Conservation (phyloP, 1,140 invertebrate species). For the Hyles vespertilio region DNA sequence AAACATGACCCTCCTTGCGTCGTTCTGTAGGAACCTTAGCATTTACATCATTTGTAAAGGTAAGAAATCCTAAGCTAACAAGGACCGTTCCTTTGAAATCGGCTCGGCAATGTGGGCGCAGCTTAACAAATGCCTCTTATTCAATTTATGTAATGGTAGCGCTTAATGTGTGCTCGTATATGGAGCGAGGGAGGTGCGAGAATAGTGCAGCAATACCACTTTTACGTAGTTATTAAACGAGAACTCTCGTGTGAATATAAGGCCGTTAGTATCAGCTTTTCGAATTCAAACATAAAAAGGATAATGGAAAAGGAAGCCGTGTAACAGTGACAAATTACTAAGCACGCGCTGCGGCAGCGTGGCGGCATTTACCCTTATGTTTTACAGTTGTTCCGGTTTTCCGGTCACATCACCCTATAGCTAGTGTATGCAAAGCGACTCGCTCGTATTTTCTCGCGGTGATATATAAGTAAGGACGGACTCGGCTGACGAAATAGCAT, state of each 20-base stretch:
- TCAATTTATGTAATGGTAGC: too few relatives aligned
- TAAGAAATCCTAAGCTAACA: conserved; percentile 21
- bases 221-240: too few relatives aligned
- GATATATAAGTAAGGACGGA: too few relatives aligned
- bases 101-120: too few relatives aligned
- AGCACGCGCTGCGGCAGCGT: neutral
- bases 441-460: too few relatives aligned
- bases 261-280: too few relatives aligned
- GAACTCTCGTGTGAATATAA: too few relatives aligned
- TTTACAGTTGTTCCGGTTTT: conserved; percentile 7
- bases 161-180: too few relatives aligned
- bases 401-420: neutral
- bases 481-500: conserved; percentile 1
- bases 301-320: neutral
- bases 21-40: conserved; percentile 5
- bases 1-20: conserved; percentile 18
- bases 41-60: conserved; percentile 12
- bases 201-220: too few relatives aligned
- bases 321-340: conserved; percentile 9
- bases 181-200: too few relatives aligned
- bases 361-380: neutral
- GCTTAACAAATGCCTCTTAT: too few relatives aligned
- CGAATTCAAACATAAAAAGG: conserved; percentile 1
- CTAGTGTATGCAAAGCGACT: neutral
- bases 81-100: conserved; percentile 2